Evolutionary conservation across 2,888 invertebrate species (phyloP).

Genomic region (Andrena praecox): DNA sequence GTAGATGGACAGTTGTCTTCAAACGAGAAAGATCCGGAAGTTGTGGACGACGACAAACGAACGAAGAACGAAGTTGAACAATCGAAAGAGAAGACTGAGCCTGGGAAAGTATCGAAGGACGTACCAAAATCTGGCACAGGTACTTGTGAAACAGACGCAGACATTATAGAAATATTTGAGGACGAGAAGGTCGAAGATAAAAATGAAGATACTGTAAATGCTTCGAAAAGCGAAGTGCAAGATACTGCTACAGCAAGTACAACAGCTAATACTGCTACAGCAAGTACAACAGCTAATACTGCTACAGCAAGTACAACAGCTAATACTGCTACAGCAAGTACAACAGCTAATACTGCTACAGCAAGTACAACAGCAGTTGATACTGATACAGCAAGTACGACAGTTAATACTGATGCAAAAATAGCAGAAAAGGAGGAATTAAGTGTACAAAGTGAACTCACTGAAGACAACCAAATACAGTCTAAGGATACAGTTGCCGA

Average conservation of each 20-base stretch:
- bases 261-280: slow-evolving; percentile 9
- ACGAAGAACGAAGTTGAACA: slow-evolving; percentile 39
- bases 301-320: neutral
- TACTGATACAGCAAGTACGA: slow-evolving; percentile 4
- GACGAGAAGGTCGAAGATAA: slow-evolving; percentile 76
- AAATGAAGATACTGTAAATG: slow-evolving; percentile 26
- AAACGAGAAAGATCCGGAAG: slow-evolving; percentile 17
- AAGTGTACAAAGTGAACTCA: slow-evolving; percentile 16
- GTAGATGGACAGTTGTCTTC: slow-evolving; percentile 11
- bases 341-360: slow-evolving; percentile 3
- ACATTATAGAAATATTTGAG: slow-evolving; percentile 81
- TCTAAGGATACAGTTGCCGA: slow-evolving; percentile 30
- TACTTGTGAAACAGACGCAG: slow-evolving; percentile 72
- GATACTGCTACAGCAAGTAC: neutral
- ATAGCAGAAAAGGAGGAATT: slow-evolving; percentile 40
- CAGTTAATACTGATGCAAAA: slow-evolving; percentile 11
- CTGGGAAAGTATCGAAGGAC: slow-evolving; percentile 3
- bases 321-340: slow-evolving; percentile 6
- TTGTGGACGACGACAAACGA: slow-evolving; percentile 44
- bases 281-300: neutral
- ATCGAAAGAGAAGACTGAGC: slow-evolving; percentile 16
- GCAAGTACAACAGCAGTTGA: neutral
- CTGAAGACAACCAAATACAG: slow-evolving; percentile 40
- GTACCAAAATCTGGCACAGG: slow-evolving; percentile 44
- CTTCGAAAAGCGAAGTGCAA: slow-evolving; percentile 33